Percentiles rank a stretch among this genome's conserved stretches.
These are phyloP conservation scores for Rhinolophus sinicus DNA, from an alignment of 2,113 vertebrate genomes.

Conservation along the genomic window DNA sequence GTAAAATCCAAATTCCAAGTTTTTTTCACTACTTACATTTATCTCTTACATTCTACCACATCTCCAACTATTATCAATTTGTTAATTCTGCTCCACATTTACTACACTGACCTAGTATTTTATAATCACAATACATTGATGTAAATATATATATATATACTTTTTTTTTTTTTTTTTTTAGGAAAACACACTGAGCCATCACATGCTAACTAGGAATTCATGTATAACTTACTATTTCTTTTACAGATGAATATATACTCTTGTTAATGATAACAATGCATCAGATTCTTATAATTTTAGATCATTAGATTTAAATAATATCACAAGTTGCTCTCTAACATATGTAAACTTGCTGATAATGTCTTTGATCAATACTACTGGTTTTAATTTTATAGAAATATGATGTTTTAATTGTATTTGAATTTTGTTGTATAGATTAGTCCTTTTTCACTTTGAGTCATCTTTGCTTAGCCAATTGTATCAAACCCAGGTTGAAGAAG, in stretches of 20 bases:
- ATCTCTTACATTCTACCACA: background rate
- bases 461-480: background rate
- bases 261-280: background rate
- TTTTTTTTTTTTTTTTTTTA: too few species aligned
- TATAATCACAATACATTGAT: background rate
- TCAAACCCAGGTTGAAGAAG: background rate
- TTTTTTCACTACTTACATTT: rapidly evolving
- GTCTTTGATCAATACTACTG: background rate
- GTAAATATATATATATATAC: too few species aligned
- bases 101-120: background rate
- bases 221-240: background rate
- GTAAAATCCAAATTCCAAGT: background rate
- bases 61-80: background rate
- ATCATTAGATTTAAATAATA: background rate
- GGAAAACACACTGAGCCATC: background rate
- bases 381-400: background rate
- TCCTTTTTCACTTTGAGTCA: background rate
- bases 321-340: background rate
- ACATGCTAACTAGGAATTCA: background rate
- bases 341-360: background rate
- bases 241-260: background rate
- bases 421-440: background rate
- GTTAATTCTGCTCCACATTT: background rate
- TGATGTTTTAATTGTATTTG: background rate
- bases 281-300: background rate